phyloP scores from a whole-genome alignment of 2,113 vertebrate species.

The Cricetomys ansorgei region DNA sequence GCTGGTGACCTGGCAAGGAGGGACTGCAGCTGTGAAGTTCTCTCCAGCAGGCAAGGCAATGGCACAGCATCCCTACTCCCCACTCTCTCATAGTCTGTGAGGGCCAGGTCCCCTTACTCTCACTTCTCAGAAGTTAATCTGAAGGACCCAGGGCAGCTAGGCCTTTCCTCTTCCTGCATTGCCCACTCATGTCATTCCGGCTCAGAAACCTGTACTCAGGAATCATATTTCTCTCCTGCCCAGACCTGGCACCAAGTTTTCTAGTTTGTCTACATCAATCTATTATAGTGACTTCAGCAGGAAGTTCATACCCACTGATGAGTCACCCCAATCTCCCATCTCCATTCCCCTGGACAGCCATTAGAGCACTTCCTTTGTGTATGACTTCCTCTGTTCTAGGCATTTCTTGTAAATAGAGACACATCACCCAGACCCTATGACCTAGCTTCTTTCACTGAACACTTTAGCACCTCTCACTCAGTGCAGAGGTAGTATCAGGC shows the following conservation, averaged over 20 bases:
- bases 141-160: background rate
- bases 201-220: background rate
- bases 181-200: background rate
- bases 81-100: background rate
- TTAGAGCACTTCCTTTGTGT: accelerated
- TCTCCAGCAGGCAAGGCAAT: background rate
- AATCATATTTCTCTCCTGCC: background rate
- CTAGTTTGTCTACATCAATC: background rate
- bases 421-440: background rate
- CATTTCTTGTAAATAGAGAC: background rate
- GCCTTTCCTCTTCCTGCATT: background rate
- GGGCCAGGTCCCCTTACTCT: background rate
- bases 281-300: background rate
- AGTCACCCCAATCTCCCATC: background rate
- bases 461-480: too few relatives aligned
- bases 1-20: background rate
- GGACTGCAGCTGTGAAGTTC: background rate
- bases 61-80: background rate
- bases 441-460: background rate
- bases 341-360: too few relatives aligned
- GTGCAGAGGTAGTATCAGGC: background rate
- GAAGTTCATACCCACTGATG: too few relatives aligned
- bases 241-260: too few relatives aligned
- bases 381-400: too few relatives aligned
- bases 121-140: background rate